Percentiles rank a stretch among this genome's conserved stretches.
Conservation (phyloP, 2,888 invertebrate genomes). For the Hymenopus coronatus region DNA sequence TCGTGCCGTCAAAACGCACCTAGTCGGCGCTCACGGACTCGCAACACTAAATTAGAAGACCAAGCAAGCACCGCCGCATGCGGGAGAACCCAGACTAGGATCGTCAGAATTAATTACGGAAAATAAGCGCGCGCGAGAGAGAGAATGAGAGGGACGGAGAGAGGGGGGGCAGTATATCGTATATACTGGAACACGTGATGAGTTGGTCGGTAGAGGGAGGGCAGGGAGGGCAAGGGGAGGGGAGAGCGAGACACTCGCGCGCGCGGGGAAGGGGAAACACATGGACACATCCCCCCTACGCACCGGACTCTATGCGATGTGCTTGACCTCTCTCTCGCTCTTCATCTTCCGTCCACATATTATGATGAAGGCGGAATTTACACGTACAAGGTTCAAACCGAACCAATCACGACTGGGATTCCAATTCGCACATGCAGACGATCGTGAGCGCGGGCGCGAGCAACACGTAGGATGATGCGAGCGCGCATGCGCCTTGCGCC, state of each 20-base stretch:
- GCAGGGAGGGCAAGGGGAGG: slow-evolving; percentile 13
- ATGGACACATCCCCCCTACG: not conserved
- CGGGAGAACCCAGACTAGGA: slow-evolving; percentile 18
- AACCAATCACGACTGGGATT: not conserved
- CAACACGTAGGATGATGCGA: not conserved
- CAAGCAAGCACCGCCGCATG: slow-evolving; percentile 22
- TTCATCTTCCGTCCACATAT: not conserved
- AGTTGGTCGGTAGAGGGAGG: slow-evolving; percentile 22
- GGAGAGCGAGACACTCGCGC: not conserved
- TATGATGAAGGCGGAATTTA: not conserved
- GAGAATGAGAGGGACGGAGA: slow-evolving; percentile 21
- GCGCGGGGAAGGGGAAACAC: not conserved
- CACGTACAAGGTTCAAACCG: not conserved
- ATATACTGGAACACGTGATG: slow-evolving; percentile 25
- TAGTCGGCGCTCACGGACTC: slow-evolving; percentile 23
- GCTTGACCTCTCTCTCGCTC: slow-evolving; percentile 4
- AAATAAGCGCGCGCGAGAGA: slow-evolving; percentile 30
- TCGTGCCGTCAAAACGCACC: slow-evolving; percentile 18
- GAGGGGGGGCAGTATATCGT: not conserved
- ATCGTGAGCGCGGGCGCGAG: not conserved
- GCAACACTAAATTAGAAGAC: slow-evolving; percentile 31
- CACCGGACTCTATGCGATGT: not conserved
- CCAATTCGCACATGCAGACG: not conserved
- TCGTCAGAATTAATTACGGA: slow-evolving; percentile 34
- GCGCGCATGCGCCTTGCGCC: not conserved